phyloP scores from a whole-genome alignment of 2,888 invertebrate species.

The Callinectes sapidus region DNA sequence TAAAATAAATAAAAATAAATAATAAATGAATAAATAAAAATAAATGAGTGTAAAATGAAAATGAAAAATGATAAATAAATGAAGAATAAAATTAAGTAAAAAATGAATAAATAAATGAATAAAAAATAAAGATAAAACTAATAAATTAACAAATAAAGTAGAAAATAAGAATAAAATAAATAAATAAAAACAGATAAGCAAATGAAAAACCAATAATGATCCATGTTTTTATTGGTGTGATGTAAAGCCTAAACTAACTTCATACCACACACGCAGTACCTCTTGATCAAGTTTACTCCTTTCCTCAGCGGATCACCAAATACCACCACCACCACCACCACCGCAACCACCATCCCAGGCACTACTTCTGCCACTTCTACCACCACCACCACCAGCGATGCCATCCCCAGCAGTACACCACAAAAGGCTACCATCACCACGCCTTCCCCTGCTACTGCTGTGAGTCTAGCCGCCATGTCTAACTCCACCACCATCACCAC shows the following conservation, averaged over 20 bases:
- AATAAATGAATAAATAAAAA: too few relatives aligned
- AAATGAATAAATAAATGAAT: too few relatives aligned
- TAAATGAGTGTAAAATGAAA: too few relatives aligned
- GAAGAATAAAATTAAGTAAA: too few relatives aligned
- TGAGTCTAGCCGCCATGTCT: constrained; percentile 15
- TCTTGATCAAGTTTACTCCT: neutral
- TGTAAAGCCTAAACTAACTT: neutral
- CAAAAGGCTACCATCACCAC: constrained; percentile 15
- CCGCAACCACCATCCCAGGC: constrained; percentile 31
- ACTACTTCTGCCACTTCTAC: constrained; percentile 38
- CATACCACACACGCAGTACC: neutral
- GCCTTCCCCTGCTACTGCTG: constrained; percentile 47
- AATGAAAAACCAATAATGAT: too few relatives aligned
- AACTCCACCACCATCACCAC: constrained; percentile 49
- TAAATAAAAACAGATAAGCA: too few relatives aligned
- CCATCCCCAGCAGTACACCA: constrained; percentile 34
- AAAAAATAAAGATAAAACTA: too few relatives aligned
- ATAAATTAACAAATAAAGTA: too few relatives aligned
- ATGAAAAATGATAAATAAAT: too few relatives aligned
- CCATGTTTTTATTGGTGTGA: neutral
- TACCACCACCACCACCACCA: constrained; percentile 33
- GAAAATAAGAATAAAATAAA: too few relatives aligned
- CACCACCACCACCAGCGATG: constrained; percentile 19
- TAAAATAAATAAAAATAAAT: too few relatives aligned
- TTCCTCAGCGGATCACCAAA: neutral